Conservation (phyloP, 2,113 vertebrate genomes). For the Procavia capensis region DNA sequence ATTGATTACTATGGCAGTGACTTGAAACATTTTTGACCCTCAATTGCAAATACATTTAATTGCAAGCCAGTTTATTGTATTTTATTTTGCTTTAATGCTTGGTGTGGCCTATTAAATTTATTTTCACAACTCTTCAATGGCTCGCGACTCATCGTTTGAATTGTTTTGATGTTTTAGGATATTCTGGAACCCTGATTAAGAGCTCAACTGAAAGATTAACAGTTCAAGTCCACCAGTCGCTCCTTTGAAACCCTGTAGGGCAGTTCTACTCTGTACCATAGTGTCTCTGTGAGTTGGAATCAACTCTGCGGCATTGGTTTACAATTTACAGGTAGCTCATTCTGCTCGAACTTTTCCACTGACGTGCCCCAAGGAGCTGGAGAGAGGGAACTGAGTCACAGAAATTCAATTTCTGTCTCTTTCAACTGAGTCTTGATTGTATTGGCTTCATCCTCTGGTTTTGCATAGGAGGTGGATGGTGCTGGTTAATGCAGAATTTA, state of each 20-base stretch:
- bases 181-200: neutral
- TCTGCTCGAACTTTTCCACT: neutral
- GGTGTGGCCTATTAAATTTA: neutral
- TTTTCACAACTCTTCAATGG: neutral
- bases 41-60: neutral
- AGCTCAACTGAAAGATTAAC: too few relatives aligned
- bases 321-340: neutral
- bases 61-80: slow-evolving; percentile 1
- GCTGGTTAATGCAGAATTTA: neutral
- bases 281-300: too few relatives aligned
- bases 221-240: too few relatives aligned
- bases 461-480: neutral
- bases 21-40: neutral
- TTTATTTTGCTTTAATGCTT: neutral
- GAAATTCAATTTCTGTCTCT: neutral
- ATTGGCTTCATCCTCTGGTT: neutral
- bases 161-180: neutral
- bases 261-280: too few relatives aligned
- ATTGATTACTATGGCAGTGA: neutral
- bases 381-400: neutral
- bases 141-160: neutral
- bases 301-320: too few relatives aligned
- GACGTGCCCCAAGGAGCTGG: neutral
- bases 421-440: neutral
- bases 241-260: too few relatives aligned